These are phyloP conservation scores for Leptonema lineaticorne DNA, from an alignment of 1,140 invertebrate species.

Conservation along the genomic window DNA sequence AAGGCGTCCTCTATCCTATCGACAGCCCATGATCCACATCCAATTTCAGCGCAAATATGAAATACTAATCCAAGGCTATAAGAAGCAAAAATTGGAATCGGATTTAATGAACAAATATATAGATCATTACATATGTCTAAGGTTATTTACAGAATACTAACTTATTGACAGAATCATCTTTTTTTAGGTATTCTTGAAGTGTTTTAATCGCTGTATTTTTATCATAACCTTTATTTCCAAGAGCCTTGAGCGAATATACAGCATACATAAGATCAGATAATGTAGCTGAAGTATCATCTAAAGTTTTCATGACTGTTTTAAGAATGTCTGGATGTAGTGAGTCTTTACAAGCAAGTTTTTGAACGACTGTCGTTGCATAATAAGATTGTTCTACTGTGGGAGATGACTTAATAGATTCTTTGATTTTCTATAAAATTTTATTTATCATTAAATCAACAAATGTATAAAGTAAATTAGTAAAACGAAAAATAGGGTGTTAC, in stretches of 20 bases:
- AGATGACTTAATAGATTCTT: constrained; percentile 44
- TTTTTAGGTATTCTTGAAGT: constrained; percentile 69
- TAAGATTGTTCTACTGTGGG: constrained; percentile 51
- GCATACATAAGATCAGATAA: constrained; percentile 50
- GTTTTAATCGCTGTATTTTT: constrained; percentile 64
- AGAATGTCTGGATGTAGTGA: constrained; percentile 48
- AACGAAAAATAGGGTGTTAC: constrained; percentile 38
- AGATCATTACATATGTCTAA: background rate
- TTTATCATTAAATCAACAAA: background rate
- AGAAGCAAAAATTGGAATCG: constrained; percentile 26
- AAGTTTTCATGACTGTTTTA: constrained; percentile 41
- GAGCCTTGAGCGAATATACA: constrained; percentile 49
- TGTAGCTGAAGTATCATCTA: constrained; percentile 50
- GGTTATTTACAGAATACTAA: constrained; percentile 47
- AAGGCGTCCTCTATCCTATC: constrained; percentile 87
- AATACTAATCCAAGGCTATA: constrained; percentile 82
- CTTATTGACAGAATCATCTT: constrained; percentile 74
- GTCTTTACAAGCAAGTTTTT: constrained; percentile 47
- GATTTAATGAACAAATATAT: background rate
- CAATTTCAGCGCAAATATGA: constrained; percentile 71
- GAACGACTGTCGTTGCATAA: constrained; percentile 49
- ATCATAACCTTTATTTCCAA: constrained; percentile 49
- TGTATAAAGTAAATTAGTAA: background rate
- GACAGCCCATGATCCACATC: constrained; percentile 66
- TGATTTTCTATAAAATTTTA: constrained; percentile 14